Evolutionary conservation across 2,797 vertebrate genomes (phyloP).

Genomic region (Calcarius lapponicus): DNA sequence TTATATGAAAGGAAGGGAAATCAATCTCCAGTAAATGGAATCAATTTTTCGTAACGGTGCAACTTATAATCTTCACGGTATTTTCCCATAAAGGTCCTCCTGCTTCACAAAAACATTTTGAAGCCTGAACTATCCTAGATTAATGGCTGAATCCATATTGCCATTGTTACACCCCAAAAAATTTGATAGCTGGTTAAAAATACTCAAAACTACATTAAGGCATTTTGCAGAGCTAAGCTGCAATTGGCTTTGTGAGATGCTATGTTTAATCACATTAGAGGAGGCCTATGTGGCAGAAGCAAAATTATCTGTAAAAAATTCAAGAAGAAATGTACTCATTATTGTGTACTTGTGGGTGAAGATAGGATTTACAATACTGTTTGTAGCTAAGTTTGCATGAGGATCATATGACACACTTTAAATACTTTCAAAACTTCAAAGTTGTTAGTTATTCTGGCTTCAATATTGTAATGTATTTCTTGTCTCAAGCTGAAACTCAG

Average conservation of each 20-base stretch:
- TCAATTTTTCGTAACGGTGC: neutral
- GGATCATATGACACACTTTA: neutral
- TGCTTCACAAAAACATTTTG: neutral
- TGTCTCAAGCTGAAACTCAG: neutral
- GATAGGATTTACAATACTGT: neutral
- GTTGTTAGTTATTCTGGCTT: neutral
- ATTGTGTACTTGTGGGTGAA: neutral
- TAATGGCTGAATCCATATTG: neutral
- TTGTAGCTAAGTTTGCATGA: neutral
- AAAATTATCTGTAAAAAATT: conserved; percentile 29
- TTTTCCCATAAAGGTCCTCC: neutral
- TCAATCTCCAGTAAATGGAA: neutral
- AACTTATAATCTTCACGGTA: fast-evolving
- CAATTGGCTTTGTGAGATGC: conserved; percentile 10
- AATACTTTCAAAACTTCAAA: neutral
- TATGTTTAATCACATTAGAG: conserved; percentile 7
- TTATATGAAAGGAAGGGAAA: neutral
- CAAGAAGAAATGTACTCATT: neutral
- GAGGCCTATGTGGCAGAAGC: neutral
- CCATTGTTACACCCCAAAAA: neutral
- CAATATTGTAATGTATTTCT: neutral
- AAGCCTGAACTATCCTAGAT: neutral
- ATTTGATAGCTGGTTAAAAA: conserved; percentile 11
- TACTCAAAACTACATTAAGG: neutral
- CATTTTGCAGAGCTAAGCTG: neutral